Evolutionary conservation across 1,140 invertebrate species (phyloP), one percentile per base, ranked within the genome.

Genomic region (Monochamus saltuarius): DNA sequence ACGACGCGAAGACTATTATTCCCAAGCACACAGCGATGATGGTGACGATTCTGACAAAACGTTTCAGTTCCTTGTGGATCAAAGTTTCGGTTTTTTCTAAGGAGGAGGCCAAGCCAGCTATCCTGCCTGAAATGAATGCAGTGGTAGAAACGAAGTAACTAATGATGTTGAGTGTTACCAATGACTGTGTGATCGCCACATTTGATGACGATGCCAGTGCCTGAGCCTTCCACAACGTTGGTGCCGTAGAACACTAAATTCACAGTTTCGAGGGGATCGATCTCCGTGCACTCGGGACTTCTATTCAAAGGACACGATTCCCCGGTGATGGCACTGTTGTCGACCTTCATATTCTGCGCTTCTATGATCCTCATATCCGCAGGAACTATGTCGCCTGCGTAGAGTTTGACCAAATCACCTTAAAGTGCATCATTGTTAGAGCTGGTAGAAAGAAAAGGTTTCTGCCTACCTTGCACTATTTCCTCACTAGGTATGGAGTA

Each of bases 121-220:
- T 91, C 67, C 87, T 80, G 36, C 91, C 56, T 56, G 42, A 4
- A 16, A 17, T 29, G 29, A 54, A 54, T 9, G 17, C 17, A n/a
- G n/a, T n/a, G n/a, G n/a, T n/a, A n/a, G n/a, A n/a, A n/a, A n/a
- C n/a, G n/a, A n/a, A n/a, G n/a, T n/a, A n/a, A n/a, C n/a, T 13
- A 8, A 29, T 52, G n/a, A 19, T 10, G 19, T n/a, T n/a, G n/a
- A n/a, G n/a, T 6, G 22, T 29, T 29, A 56, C 42, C 90, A 84
- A 93, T 91, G 0, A 91, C 85, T 17, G 90, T 92, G 51, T 84
- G 76, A 73, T 94, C 90, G 9, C 91, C 91, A 59, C 85, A 87
- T 40, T 81, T 82, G 47, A 94, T 86, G 1, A 93, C 90, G 57
- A 94, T 78, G n/a, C 90, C 91, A 61, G 78, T 83, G 19, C 81